A percentile compares a stretch with the other conserved stretches of the same genome.
phyloP scores from a whole-genome alignment of 1,140 invertebrate genomes.

The Gyrodactylus salaris region DNA sequence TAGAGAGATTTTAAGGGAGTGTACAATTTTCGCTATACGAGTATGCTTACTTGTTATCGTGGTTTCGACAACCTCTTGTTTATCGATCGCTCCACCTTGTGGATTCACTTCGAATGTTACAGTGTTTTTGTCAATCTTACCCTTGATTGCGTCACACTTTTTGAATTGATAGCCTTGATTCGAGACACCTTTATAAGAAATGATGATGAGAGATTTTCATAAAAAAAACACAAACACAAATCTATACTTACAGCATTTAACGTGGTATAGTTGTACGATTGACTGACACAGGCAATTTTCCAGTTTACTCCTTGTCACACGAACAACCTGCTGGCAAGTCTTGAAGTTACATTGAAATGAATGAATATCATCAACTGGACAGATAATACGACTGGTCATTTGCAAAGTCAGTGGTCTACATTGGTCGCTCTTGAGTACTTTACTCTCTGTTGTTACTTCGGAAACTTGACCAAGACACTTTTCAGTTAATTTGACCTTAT shows the following conservation, averaged over 20 bases:
- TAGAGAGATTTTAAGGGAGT: too few species aligned
- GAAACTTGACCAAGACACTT: neutral
- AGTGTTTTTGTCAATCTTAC: neutral
- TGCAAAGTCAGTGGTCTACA: neutral
- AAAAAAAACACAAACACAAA: neutral
- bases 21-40: too few species aligned
- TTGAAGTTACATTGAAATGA: neutral
- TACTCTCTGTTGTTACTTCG: neutral
- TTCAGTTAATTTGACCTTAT: neutral
- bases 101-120: neutral
- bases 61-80: neutral
- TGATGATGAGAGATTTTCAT: neutral
- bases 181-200: neutral
- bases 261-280: neutral
- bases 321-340: neutral
- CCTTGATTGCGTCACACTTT: neutral
- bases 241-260: neutral
- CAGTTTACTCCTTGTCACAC: neutral
- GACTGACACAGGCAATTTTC: neutral
- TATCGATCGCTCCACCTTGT: neutral
- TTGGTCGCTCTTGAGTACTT: neutral
- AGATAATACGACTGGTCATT: neutral
- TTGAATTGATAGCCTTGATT: neutral
- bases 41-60: too few species aligned
- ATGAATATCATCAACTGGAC: neutral